Base-by-base conservation (phyloP, 2,797 vertebrate species). In the Labroides dimidiatus region DNA sequence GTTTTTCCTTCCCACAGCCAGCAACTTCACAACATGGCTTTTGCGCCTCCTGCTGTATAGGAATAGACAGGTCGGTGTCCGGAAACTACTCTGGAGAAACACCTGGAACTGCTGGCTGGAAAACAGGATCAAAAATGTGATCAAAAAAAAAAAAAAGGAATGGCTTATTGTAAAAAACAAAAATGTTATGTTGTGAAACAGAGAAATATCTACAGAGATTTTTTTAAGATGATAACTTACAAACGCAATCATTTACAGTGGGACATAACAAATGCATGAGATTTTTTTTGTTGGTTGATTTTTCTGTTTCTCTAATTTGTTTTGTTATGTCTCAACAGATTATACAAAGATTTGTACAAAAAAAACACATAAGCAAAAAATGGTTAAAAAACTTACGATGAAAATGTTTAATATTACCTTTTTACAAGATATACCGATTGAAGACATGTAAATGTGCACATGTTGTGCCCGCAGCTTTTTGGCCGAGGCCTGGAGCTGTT, bases 261-360 rank as follows among this genome's bases (percentile, higher is more conserved):
- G 88, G 84, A 91, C 77, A 81, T 87, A 87, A 93, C 80, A 93
- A 92, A 88, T 93, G 93, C 93, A 94, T 95, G 93, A 90, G 51
- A 82, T 81, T 85, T 86, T 81, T 68, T 85, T 75, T 78, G 80
- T 91, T 88, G 79, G 82, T 82, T 85, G 80, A 83, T 86, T 86
- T 85, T 81, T 81, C 84, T 87, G 76, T 90, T 84, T 58, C 84
- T 75, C 83, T 77, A 84, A 82, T 87, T 80, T 70, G 78, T 86
- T 92, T 92, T 90, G 84, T 87, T 91, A 87, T 89, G 87, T 91
- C 75, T 75, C 81, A 89, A 87, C 82, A 82, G 78, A 78, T 93
- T 91, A 84, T 89, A 82, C 58, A 84, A 88, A 83, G 78, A 88
- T 94, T 94, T 94, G 67, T 93, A 93, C 48, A 91, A 89, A 88